Evolutionary conservation across 2,888 invertebrate genomes (phyloP), one percentile per base, ranked within the genome.

Genomic region (Tyria jacobaeae): DNA sequence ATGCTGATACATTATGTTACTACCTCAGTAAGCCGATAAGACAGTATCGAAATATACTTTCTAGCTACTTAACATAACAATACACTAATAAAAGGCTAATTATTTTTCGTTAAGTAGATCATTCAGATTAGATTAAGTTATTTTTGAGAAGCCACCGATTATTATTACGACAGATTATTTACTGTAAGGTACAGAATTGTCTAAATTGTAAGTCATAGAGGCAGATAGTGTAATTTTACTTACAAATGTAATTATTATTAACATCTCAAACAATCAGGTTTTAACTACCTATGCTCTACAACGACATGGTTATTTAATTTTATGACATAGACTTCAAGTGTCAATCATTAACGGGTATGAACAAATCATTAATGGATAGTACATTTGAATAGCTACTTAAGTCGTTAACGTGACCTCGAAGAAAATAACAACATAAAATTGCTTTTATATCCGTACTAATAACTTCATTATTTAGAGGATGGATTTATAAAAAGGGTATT

Each of bases 291-390:
- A 35, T 34, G 59, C 17, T 44, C 56, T 63, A 70, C 50, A 34
- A 44, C 64, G 76, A 60, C 25, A 71, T 51, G 71, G 62, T 68
- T 62, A 73, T 75, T 76, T 60, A 17, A 63, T 68, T 64, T 63
- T 57, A 68, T 52, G 50, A 56, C 52, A 52, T 27, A 53, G 24
- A 37, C 21, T 54, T 60, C 49, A 51, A 66, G 51, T 73, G 60
- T 64, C 60, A 62, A 68, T 64, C 65, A 48, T 63, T 44, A 21
- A 31, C 37, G 64, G 34, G 39, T 44, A 52, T 50, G 27, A n/a
- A 57, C 4, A 37, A 47, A 56, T 56, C 21, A 51, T 15, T 35
- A 21, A 21, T 17, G 41, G 3, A 21, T 24, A 35, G 21, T 15
- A 24, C 14, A 53, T 6, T 37, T 25, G 3, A 49, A 49, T 39